Evolutionary conservation across 92 coral and sea anemone genomes (phyloP), one percentile per base, ranked within the genome.

Genomic region (Porites evermanni): DNA sequence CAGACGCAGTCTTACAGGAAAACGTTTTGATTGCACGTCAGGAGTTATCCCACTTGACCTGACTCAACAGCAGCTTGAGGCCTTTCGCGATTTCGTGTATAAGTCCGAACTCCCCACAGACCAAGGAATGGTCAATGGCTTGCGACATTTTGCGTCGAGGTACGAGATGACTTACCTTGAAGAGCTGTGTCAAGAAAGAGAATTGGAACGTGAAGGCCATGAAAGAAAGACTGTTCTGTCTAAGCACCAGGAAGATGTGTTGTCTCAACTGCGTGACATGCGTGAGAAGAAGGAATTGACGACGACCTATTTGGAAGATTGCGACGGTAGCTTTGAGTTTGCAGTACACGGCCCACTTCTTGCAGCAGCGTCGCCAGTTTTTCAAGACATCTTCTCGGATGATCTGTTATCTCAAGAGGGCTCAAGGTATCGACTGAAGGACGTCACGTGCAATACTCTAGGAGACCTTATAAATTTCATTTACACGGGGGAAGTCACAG

Each of bases 81-180:
- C 83, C 64, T 81, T 92, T 77, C 88, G 93, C 67, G 88, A 83
- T 70, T 92, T 82, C 82, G 75, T 89, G 21, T 92, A 92, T 74
- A 85, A 77, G 67, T 53, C 79, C 26, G 81, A 80, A 54, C 85
- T 87, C 47, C 72, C 73, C 0, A 21, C 12, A 29, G 63, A 64
- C 24, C 53, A 83, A 73, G 72, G 14, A 64, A 50, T 61, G 64
- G 52, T 64, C 12, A 53, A 52, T 74, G 74, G 12, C 52, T 80
- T 83, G 10, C 20, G 26, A 16, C 52, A 18, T 17, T 64, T 83
- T 17, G 87, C 80, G 61, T 21, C 10, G 1, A 83, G 53, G 16
- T 74, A 83, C 3, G 21, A 63, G 51, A 74, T 83, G 29, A 53
- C 51, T 18, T 83, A 72, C 12, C 53, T 83, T n/a, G 64, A 12